phyloP scores from a whole-genome alignment of 1,140 invertebrate species.

The Cydia fagiglandana region DNA sequence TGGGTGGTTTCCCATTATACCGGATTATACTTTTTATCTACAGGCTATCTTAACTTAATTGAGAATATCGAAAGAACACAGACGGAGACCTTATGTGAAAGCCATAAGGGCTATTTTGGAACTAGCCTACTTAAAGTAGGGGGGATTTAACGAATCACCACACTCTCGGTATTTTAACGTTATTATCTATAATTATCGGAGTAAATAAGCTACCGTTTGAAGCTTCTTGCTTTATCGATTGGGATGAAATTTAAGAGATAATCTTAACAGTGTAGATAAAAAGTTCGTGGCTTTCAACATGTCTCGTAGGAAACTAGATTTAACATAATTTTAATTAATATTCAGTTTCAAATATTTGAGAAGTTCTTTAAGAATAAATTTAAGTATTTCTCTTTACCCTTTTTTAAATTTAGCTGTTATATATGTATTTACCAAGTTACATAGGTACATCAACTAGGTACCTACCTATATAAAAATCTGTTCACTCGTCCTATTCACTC shows the following conservation, averaged over 20 bases:
- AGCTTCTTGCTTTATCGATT: conserved; percentile 2
- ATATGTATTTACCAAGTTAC: too few relatives aligned
- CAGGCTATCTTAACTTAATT: conserved; percentile 42
- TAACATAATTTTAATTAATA: not conserved
- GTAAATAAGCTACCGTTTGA: conserved; percentile 30
- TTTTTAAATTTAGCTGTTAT: too few relatives aligned
- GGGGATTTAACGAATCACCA: conserved; percentile 17
- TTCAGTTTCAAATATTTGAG: not conserved
- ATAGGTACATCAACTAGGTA: too few relatives aligned
- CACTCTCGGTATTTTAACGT: conserved; percentile 20
- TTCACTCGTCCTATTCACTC: too few relatives aligned
- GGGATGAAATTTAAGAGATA: conserved; percentile 1
- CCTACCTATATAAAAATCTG: too few relatives aligned
- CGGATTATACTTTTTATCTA: conserved; percentile 43
- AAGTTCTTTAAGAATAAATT: not conserved
- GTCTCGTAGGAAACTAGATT: not conserved
- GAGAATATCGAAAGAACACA: conserved; percentile 25
- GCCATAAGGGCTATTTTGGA: not conserved
- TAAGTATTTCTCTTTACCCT: too few relatives aligned
- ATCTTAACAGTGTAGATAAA: conserved; percentile 19
- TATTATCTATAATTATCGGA: conserved; percentile 24
- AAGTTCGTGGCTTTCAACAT: not conserved
- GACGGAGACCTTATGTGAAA: conserved; percentile 32
- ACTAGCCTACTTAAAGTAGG: not conserved
- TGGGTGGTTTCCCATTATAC: conserved; percentile 44